Evolutionary conservation across 2,113 vertebrate species (phyloP).

Genomic region (Myrmecobius fasciatus): DNA sequence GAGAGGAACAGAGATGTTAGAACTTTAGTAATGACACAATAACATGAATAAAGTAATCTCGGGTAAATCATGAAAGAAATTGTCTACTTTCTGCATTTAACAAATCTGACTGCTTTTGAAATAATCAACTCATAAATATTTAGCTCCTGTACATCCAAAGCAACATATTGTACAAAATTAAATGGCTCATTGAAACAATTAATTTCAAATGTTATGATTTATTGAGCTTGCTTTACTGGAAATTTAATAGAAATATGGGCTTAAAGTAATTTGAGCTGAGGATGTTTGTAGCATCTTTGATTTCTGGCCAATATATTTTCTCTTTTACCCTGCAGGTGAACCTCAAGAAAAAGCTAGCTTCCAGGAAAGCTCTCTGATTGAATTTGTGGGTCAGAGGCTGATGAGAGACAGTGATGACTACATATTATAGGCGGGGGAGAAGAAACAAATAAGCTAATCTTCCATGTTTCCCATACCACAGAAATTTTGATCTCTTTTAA

Average conservation of each 20-base stretch:
- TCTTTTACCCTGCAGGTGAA: constrained; percentile 80
- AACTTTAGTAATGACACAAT: constrained; percentile 72
- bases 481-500: constrained; percentile 40
- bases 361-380: constrained; percentile 76
- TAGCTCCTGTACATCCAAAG: constrained; percentile 79
- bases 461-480: constrained; percentile 62
- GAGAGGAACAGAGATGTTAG: constrained; percentile 36
- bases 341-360: constrained; percentile 78
- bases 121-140: constrained; percentile 85
- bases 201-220: constrained; percentile 84
- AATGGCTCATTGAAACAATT: constrained; percentile 85
- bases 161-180: constrained; percentile 78
- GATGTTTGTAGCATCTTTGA: constrained; percentile 80
- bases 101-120: constrained; percentile 80
- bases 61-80: constrained; percentile 75
- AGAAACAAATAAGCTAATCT: constrained; percentile 72
- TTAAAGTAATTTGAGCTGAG: constrained; percentile 78
- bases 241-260: constrained; percentile 83
- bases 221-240: constrained; percentile 82
- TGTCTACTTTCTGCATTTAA: constrained; percentile 76
- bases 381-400: constrained; percentile 75
- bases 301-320: constrained; percentile 76
- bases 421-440: constrained; percentile 54
- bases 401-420: constrained; percentile 66
- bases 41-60: constrained; percentile 58